Evolutionary conservation across 2,113 vertebrate genomes (phyloP).

Genomic region (Chrysochloris asiatica): DNA sequence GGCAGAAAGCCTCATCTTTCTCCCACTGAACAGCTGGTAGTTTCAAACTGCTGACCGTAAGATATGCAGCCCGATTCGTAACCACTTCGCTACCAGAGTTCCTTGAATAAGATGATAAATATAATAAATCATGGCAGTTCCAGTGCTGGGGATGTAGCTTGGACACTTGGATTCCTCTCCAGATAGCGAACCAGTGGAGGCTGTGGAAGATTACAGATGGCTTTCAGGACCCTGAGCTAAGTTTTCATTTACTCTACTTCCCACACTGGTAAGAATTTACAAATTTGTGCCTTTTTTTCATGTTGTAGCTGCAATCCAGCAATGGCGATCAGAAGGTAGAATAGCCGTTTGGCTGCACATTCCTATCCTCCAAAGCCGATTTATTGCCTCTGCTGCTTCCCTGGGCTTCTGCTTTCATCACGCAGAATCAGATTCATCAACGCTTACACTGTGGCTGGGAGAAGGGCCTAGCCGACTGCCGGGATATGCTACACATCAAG

Average conservation of each 20-base stretch:
- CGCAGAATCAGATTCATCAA: constrained; percentile 82
- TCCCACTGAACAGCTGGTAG: too few relatives aligned
- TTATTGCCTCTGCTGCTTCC: constrained; percentile 84
- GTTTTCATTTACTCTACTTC: not conserved
- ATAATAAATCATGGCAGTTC: not conserved
- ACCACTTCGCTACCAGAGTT: too few relatives aligned
- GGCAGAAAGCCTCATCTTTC: too few relatives aligned
- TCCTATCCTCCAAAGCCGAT: constrained; percentile 89
- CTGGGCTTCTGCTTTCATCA: constrained; percentile 95
- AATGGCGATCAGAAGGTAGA: constrained; percentile 88
- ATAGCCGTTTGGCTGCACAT: constrained; percentile 90
- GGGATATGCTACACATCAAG: constrained; percentile 91
- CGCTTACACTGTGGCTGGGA: constrained; percentile 90
- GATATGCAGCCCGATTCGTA: too few relatives aligned
- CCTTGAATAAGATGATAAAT: not conserved
- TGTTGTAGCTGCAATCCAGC: constrained; percentile 85
- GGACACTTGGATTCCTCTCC: not conserved
- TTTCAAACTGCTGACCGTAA: too few relatives aligned
- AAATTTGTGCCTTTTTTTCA: not conserved
- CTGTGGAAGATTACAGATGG: not conserved
- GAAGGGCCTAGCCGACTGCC: constrained; percentile 90
- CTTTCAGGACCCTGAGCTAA: not conserved
- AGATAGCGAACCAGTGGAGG: not conserved
- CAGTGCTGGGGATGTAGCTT: not conserved
- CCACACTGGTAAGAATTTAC: not conserved